A percentile compares a stretch with the other conserved stretches of the same genome.
These are phyloP conservation scores for Tachyglossus aculeatus DNA, from an alignment of 2,797 vertebrate species.

Conservation along the genomic window DNA sequence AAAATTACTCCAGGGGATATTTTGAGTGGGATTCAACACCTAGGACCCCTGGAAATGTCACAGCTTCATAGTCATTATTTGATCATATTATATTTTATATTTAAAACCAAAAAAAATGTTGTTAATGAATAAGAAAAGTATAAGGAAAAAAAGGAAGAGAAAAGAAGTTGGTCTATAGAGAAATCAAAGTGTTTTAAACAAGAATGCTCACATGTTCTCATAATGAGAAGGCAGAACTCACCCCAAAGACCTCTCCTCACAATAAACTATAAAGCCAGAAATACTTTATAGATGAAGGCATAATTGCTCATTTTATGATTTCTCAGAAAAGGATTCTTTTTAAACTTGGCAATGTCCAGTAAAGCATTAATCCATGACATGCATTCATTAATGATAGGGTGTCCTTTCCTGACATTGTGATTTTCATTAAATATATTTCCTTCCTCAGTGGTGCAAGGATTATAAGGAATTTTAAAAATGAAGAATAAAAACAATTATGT, in stretches of 20 bases:
- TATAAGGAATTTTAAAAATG: slow-evolving; percentile 6
- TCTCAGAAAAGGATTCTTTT: slow-evolving; percentile 17
- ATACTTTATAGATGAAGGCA: not conserved
- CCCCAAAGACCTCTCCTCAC: not conserved
- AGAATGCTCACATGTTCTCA: not conserved
- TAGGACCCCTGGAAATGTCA: too few relatives aligned
- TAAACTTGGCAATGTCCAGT: not conserved
- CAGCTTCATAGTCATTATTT: too few relatives aligned
- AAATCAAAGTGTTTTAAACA: too few relatives aligned
- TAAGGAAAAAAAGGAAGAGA: too few relatives aligned
- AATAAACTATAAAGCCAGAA: not conserved
- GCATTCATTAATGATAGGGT: slow-evolving; percentile 21
- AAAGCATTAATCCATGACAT: slow-evolving; percentile 29
- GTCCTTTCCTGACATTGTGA: slow-evolving; percentile 16
- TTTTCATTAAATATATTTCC: slow-evolving; percentile 15
- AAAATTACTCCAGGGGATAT: too few relatives aligned
- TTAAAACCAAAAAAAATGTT: too few relatives aligned
- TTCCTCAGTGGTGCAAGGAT: slow-evolving; percentile 2
- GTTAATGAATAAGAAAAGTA: too few relatives aligned
- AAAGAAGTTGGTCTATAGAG: too few relatives aligned
- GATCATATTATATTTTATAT: too few relatives aligned
- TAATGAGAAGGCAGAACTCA: not conserved
- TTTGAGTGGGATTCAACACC: too few relatives aligned
- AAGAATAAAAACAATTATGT: slow-evolving; percentile 19
- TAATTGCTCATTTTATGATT: slow-evolving; percentile 6